These are phyloP conservation scores for Acromyrmex echinatior DNA, from an alignment of 1,140 invertebrate species.

Conservation along the genomic window DNA sequence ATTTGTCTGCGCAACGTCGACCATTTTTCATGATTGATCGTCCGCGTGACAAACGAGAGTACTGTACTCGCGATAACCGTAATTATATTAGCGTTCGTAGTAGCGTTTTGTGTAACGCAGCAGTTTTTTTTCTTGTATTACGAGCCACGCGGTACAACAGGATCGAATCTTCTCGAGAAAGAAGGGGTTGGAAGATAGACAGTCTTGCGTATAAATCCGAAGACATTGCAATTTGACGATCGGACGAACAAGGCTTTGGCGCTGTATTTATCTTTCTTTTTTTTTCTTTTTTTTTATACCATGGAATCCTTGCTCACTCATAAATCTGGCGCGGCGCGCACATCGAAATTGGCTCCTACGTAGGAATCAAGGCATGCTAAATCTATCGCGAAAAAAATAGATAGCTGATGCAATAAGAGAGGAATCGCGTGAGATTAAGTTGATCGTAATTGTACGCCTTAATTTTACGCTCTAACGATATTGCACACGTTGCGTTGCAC, in stretches of 20 bases:
- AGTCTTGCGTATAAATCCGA: constrained; percentile 64
- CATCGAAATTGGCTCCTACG: constrained; percentile 30
- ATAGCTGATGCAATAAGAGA: neutral
- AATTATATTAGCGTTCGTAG: neutral
- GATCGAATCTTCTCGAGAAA: neutral
- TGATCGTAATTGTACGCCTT: neutral
- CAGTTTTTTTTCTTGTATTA: constrained; percentile 16
- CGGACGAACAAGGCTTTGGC: constrained; percentile 39
- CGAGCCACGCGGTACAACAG: neutral
- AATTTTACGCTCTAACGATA: neutral
- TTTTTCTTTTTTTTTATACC: neutral
- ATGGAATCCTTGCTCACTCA: constrained; percentile 4
- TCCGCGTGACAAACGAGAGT: constrained; percentile 1
- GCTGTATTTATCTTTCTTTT: neutral
- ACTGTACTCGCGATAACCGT: constrained; percentile 1
- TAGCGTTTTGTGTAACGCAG: neutral
- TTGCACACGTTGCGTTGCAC: neutral
- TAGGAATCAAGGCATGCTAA: neutral
- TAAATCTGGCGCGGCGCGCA: constrained; percentile 34
- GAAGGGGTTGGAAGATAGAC: neutral
- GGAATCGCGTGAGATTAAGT: neutral
- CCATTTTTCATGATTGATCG: constrained; percentile 44
- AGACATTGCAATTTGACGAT: constrained; percentile 69
- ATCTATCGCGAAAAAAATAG: neutral
- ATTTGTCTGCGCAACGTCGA: constrained; percentile 32